phyloP scores from a whole-genome alignment of 2,888 invertebrate genomes.

The Odontocolon sp. region DNA sequence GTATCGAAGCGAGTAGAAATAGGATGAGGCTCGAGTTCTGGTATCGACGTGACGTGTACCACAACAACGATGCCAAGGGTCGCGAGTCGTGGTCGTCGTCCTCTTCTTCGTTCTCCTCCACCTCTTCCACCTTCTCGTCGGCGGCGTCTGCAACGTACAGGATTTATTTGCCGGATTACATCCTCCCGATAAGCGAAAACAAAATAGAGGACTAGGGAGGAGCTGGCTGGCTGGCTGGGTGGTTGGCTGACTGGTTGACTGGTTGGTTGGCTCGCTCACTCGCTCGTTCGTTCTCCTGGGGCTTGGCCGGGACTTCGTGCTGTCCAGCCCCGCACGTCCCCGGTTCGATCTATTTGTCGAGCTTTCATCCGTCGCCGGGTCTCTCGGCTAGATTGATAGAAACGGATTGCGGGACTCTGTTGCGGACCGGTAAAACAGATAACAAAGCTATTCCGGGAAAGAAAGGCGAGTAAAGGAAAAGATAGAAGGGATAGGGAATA shows the following conservation, averaged over 20 bases:
- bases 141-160: constrained; percentile 69
- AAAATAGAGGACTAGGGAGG: constrained; percentile 65
- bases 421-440: constrained; percentile 71
- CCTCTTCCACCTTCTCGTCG: constrained; percentile 16
- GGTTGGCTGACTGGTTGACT: constrained; percentile 46
- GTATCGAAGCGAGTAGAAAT: constrained; percentile 38
- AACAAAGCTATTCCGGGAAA: constrained; percentile 70
- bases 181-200: constrained; percentile 72
- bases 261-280: constrained; percentile 48
- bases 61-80: constrained; percentile 61
- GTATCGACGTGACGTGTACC: constrained; percentile 70
- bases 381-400: constrained; percentile 71
- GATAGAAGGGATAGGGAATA: constrained; percentile 35
- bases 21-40: constrained; percentile 61
- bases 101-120: constrained; percentile 29
- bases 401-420: constrained; percentile 73
- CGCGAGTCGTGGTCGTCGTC: constrained; percentile 58
- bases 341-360: constrained; percentile 71
- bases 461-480: constrained; percentile 53
- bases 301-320: constrained; percentile 49
- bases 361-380: constrained; percentile 68
- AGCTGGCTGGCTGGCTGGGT: constrained; percentile 34
- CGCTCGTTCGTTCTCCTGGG: constrained; percentile 54
- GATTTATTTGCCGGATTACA: constrained; percentile 74
- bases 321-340: constrained; percentile 54